Conservation (phyloP, 2,888 invertebrate genomes). For the Meta bourneti region DNA sequence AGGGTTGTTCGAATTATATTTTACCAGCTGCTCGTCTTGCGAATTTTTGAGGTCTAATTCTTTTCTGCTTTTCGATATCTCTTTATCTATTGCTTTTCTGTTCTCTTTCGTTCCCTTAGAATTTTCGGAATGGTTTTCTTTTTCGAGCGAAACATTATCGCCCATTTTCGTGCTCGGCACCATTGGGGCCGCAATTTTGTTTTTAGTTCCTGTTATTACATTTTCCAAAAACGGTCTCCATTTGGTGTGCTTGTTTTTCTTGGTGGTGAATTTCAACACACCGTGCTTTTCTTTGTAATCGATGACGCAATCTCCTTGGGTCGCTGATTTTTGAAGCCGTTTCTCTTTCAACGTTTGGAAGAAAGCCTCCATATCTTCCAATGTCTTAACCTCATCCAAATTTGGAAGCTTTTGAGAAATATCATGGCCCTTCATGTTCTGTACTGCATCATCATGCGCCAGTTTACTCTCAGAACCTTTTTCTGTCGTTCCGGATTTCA, state of each 20-base stretch:
- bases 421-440: neutral
- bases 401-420: neutral
- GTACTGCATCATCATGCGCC: no score
- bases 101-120: neutral
- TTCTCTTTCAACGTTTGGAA: conserved; percentile 31
- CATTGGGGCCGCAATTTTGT: neutral
- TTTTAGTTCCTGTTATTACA: neutral
- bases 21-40: neutral
- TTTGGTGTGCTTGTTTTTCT: neutral
- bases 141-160: neutral
- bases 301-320: neutral
- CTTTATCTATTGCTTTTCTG: neutral
- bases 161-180: neutral
- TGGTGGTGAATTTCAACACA: conserved; percentile 40
- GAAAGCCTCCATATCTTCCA: conserved; percentile 60
- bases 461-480: neutral
- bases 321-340: neutral
- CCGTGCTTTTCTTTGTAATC: conserved; percentile 15
- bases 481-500: neutral
- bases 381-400: conserved; percentile 28
- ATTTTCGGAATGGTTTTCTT: neutral
- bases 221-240: neutral
- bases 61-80: conserved; percentile 11
- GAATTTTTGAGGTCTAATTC: neutral
- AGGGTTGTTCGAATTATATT: neutral